Evolutionary conservation across 2,797 vertebrate species (phyloP).

Genomic region (Neopelma chrysocephalum): DNA sequence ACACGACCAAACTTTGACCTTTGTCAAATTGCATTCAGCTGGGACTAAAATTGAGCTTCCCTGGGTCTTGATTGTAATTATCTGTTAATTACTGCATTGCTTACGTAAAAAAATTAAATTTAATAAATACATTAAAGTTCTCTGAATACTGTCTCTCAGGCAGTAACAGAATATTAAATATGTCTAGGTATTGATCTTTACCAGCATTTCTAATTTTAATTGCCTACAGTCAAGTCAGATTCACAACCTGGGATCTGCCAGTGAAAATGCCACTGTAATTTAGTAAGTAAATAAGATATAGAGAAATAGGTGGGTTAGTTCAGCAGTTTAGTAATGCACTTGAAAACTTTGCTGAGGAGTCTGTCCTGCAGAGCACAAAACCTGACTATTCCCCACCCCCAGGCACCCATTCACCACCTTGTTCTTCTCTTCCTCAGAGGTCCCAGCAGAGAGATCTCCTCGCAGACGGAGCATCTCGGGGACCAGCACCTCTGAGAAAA

Average conservation of each 20-base stretch:
- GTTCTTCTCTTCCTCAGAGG: constrained; percentile 74
- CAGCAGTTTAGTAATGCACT: neutral
- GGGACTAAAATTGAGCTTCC: constrained; percentile 14
- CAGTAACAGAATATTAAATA: neutral
- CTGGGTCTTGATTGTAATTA: neutral
- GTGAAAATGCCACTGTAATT: neutral
- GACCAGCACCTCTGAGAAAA: constrained; percentile 89
- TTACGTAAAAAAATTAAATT: neutral
- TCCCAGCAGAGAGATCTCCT: constrained; percentile 90
- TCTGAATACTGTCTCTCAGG: neutral
- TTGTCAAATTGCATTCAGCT: constrained; percentile 22
- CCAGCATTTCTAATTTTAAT: neutral
- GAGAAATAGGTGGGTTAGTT: neutral
- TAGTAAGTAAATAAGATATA: neutral
- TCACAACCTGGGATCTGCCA: neutral
- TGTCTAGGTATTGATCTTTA: neutral
- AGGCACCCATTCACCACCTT: constrained; percentile 11
- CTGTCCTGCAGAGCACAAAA: neutral
- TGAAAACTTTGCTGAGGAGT: constrained; percentile 16
- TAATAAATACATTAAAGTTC: neutral
- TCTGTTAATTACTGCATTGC: constrained; percentile 40
- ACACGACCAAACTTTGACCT: constrained; percentile 68
- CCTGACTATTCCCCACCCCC: constrained; percentile 1
- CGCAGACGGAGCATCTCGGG: constrained; percentile 95
- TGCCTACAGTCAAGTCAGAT: neutral